Conservation (phyloP, 2,888 invertebrate species). For the Gari tellinella region DNA sequence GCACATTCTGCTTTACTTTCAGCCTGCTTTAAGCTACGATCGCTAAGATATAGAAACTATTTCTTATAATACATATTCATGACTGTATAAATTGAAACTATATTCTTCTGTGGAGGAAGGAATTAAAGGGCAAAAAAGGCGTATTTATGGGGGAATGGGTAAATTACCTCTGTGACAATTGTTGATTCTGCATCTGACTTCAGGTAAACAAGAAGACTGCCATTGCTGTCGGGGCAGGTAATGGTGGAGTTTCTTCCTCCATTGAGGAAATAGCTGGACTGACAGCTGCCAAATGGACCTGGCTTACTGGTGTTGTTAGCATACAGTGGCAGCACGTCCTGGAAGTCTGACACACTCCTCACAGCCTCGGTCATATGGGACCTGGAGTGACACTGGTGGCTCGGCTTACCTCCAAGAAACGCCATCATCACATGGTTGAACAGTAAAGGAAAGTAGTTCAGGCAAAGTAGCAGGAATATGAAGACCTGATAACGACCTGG, state of each 20-base stretch:
- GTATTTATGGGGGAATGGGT: too few relatives aligned
- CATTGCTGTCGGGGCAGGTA: constrained; percentile 50
- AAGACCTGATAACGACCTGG: constrained; percentile 73
- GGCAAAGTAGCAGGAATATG: constrained; percentile 72
- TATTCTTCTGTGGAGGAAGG: too few relatives aligned
- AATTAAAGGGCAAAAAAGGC: too few relatives aligned
- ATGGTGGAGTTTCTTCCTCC: constrained; percentile 56
- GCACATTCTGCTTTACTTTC: too few relatives aligned
- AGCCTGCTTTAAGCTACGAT: too few relatives aligned
- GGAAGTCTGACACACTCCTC: constrained; percentile 15
- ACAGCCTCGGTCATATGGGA: constrained; percentile 6
- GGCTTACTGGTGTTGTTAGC: background rate
- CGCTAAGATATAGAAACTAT: too few relatives aligned
- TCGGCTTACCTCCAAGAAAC: constrained; percentile 69
- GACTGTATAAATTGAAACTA: too few relatives aligned
- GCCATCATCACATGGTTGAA: constrained; percentile 81
- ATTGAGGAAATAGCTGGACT: constrained; percentile 34
- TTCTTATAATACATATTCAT: too few relatives aligned
- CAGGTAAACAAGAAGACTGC: constrained; percentile 57
- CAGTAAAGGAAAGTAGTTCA: constrained; percentile 76
- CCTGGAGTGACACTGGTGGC: constrained; percentile 62
- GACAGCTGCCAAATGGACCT: constrained; percentile 41
- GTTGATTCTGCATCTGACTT: constrained; percentile 55
- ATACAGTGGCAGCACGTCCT: background rate
- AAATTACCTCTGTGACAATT: constrained; percentile 71